A percentile compares a stretch with the other conserved stretches of the same genome.
Evolutionary conservation across 2,113 vertebrate species (phyloP).

Genomic region (Atrichornis clamosus): DNA sequence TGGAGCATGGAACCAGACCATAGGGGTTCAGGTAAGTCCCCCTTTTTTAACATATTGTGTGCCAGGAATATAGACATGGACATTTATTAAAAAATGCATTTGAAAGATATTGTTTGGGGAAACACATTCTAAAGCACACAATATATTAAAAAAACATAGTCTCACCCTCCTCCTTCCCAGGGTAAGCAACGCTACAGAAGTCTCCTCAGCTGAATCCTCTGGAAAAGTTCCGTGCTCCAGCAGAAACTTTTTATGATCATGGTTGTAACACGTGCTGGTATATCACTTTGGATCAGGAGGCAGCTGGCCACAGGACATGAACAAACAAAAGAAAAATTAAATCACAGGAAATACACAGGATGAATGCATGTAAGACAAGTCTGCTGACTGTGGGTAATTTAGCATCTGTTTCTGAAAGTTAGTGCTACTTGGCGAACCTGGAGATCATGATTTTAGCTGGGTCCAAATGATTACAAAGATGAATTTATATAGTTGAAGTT

Average conservation of each 20-base stretch:
- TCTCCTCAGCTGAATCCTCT: background rate
- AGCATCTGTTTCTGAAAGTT: background rate
- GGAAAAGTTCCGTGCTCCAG: background rate
- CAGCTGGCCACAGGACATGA: slow-evolving; percentile 24
- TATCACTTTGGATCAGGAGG: background rate
- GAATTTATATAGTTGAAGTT: background rate
- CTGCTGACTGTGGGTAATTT: background rate
- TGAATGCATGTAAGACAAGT: background rate
- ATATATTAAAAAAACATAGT: background rate
- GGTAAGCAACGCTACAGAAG: background rate
- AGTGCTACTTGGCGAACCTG: background rate
- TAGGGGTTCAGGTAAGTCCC: slow-evolving; percentile 70
- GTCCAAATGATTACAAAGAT: background rate
- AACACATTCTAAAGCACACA: slow-evolving; percentile 12
- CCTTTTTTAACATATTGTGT: slow-evolving; percentile 66
- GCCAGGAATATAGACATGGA: background rate
- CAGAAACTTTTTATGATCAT: background rate
- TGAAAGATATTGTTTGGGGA: background rate
- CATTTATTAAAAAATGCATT: background rate
- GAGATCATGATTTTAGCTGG: background rate
- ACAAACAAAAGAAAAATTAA: background rate
- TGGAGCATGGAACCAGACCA: slow-evolving; percentile 72
- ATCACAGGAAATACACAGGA: background rate
- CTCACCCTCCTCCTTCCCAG: background rate
- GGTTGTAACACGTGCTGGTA: background rate